phyloP scores from a whole-genome alignment of 2,888 invertebrate species.

The Temnothorax rugatulus region DNA sequence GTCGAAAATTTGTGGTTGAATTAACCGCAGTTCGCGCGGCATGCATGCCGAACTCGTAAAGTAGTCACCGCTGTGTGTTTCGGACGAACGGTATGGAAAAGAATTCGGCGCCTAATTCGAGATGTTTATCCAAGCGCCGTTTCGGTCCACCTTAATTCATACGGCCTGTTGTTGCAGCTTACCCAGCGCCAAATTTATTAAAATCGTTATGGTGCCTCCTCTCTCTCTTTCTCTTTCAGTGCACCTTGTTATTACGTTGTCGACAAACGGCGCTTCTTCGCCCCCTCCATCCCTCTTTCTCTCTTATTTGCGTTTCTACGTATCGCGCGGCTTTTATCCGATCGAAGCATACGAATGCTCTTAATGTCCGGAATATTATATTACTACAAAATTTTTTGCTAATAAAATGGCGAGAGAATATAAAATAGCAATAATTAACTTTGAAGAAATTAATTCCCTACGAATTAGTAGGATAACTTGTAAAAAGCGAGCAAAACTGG shows the following conservation, averaged over 20 bases:
- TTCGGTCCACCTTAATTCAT: constrained; percentile 85
- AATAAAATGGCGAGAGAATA: background rate
- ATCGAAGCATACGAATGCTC: background rate
- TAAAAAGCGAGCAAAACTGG: background rate
- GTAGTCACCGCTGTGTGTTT: constrained; percentile 67
- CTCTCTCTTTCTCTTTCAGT: constrained; percentile 10
- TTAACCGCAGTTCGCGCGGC: constrained; percentile 56
- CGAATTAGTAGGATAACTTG: background rate
- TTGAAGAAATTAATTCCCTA: background rate
- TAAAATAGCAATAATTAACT: background rate
- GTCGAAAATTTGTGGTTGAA: constrained; percentile 65
- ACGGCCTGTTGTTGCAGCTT: constrained; percentile 85
- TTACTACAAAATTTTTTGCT: background rate
- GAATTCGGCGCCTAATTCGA: constrained; percentile 84
- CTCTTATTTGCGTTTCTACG: background rate
- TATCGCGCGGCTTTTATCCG: background rate
- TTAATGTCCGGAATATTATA: background rate
- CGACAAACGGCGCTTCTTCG: constrained; percentile 18
- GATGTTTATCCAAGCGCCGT: constrained; percentile 85
- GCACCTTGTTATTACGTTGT: constrained; percentile 66
- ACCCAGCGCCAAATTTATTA: constrained; percentile 84
- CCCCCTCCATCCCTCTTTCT: background rate
- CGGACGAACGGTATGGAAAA: constrained; percentile 72
- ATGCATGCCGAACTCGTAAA: constrained; percentile 74
- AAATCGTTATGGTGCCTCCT: constrained; percentile 78